Evolutionary conservation across 1,140 invertebrate genomes (phyloP), one percentile per base, ranked within the genome.

Genomic region (Parasteatoda tepidariorum): DNA sequence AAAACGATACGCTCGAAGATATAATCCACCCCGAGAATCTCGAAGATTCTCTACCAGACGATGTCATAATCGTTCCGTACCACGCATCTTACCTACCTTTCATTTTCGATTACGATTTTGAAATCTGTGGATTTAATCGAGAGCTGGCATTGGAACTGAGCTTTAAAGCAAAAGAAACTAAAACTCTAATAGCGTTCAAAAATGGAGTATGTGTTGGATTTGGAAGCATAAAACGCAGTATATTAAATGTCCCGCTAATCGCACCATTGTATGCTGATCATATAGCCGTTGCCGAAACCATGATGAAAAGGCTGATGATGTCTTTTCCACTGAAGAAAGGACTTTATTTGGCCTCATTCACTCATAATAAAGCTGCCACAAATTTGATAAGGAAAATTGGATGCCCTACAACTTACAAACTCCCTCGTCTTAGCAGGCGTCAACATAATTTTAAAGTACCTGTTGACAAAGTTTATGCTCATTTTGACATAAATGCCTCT

Each of bases 191-290:
- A 1, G 86, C 86, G 0, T 66, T 85, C 18, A 67, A 81, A 18
- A 41, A 85, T n/a, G 67, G 33, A 13, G 34, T 31, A 18, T 71
- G 87, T 15, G 57, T 84, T 24, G 86, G 86, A 2, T 86, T 76
- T 38, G 86, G 85, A 5, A 84, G 62, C 7, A 74, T 87, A 2
- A 71, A 76, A 11, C 68, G 59, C 6, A 84, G 83, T 38, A 84
- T 83, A 54, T 41, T 79, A 41, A 73, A 66, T 2, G 66, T 68
- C 31, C 75, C 61, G 0, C 70, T 84, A 26, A 41, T 85, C 0
- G 87, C 86, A 11, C 87, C 87, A 15, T 28, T 87, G 26, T 87
- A 87, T 55, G 87, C 87, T 3, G 66, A 85, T n/a, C 84, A 84
- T 57, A 61, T 68, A 28, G 73, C 30, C 2, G 41, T 87, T 2